A percentile compares a stretch with the other conserved stretches of the same genome.
Conservation (phyloP, 1,140 invertebrate genomes). For the Hesperophylax magnus region DNA sequence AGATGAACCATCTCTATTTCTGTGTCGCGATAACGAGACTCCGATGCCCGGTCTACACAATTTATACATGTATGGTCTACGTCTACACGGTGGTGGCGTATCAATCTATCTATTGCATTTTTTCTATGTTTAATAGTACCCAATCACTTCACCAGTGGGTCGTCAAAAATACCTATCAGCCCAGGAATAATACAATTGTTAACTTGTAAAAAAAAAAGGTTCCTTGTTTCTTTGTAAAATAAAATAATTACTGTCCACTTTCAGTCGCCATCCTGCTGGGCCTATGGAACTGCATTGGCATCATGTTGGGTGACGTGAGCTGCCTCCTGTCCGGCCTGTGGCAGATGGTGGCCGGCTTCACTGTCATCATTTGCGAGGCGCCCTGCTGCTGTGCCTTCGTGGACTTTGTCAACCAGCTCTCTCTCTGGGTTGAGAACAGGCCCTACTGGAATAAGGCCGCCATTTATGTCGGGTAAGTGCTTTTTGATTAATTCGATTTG, state of each 20-base stretch:
- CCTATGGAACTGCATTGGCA: slow-evolving; percentile 81
- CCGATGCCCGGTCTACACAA: no score
- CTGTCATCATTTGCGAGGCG: slow-evolving; percentile 90
- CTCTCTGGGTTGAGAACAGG: slow-evolving; percentile 84
- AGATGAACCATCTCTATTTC: no score
- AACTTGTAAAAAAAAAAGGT: no score
- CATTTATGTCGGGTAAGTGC: slow-evolving; percentile 86
- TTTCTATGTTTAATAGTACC: no score
- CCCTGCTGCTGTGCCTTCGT: slow-evolving; percentile 96
- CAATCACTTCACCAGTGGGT: no score
- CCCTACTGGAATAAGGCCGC: slow-evolving; percentile 94
- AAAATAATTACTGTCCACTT: not conserved
- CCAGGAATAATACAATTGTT: no score
- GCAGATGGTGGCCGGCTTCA: slow-evolving; percentile 91
- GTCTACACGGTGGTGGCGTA: no score
- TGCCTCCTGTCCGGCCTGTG: slow-evolving; percentile 88
- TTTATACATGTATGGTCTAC: no score
- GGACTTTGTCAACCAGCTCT: slow-evolving; percentile 89
- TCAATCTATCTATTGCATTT: no score
- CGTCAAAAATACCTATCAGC: no score
- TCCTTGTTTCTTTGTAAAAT: no score
- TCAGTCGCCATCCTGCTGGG: slow-evolving; percentile 92
- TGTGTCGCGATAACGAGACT: no score
- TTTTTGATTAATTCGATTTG: not conserved
- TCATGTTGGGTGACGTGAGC: slow-evolving; percentile 75